These are phyloP conservation scores for Anodontia alba DNA, from an alignment of 2,888 invertebrate species.

Conservation along the genomic window DNA sequence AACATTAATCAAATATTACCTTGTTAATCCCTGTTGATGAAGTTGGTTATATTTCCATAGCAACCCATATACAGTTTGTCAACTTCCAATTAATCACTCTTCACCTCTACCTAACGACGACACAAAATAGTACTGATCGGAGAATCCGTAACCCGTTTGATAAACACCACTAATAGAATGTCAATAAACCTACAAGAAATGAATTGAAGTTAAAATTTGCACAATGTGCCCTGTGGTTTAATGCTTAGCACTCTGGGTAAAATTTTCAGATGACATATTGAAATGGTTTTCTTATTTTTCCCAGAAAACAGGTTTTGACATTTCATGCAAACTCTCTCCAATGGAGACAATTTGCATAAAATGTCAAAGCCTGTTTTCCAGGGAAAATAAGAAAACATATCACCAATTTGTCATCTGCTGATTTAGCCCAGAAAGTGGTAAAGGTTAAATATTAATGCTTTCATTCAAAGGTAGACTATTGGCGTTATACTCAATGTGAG, in stretches of 20 bases:
- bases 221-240: neutral
- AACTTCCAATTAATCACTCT: conserved; percentile 18
- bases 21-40: neutral
- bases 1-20: conserved; percentile 8
- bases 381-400: too few species aligned
- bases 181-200: conserved; percentile 41
- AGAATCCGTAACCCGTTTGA: conserved; percentile 36
- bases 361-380: too few species aligned
- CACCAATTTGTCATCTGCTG: too few species aligned
- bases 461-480: conserved; percentile 7
- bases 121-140: conserved; percentile 31
- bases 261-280: too few species aligned
- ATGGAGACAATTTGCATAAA: too few species aligned
- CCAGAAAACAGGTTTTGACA: too few species aligned
- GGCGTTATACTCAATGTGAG: neutral
- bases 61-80: conserved; percentile 31
- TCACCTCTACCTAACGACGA: conserved; percentile 39
- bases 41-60: conserved; percentile 39
- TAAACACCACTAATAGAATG: conserved; percentile 36
- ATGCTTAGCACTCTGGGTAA: too few species aligned
- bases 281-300: too few species aligned
- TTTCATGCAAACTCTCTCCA: too few species aligned
- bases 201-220: conserved; percentile 25
- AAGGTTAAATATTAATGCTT: neutral
- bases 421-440: too few species aligned